Base-by-base conservation (phyloP, 2,797 vertebrate genomes). In the Pseudomugil tenellus region DNA sequence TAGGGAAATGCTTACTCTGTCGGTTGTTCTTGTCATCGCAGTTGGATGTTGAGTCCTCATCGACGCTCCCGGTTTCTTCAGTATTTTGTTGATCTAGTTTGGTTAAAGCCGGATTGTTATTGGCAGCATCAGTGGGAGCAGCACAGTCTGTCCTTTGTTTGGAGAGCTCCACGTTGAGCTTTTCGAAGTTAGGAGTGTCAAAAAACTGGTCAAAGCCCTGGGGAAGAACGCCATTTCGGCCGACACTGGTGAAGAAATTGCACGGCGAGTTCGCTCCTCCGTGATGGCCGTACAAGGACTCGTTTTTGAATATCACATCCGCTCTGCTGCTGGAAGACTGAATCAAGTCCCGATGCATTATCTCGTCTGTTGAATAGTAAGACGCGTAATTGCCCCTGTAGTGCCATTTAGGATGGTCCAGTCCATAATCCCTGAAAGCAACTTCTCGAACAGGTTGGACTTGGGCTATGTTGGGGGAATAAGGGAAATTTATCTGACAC, bases 141-240 rank as follows among this genome's bases (percentile, higher is more conserved):
- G 89, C 87, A 79, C 95, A 78, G 94, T 93, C 95, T 95, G 85
- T 96, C 97, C 83, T 92, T 93, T 39, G 94, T 81, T 51, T 94
- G 95, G 74, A 96, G 95, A 56, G 92, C 84, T 58, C 94, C 1
- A 74, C 32, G 80, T 79, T 53, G n/a, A n/a, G 79, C 83, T 95
- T 76, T 98, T 96, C 59, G 92, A 82, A 84, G 89, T 98, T 98
- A 16, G 98, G 96, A 4, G 96, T 96, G 92, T 99, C 98, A 93
- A 99, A 98, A 90, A 99, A 99, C 90, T 98, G 98, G 87, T 99
- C 97, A 85, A 99, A 99, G 63, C 96, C 97, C 92, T 99, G 97
- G 0, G 97, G 97, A 72, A 99, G 93, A 69, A 99, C 97, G 67
- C 98, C 97, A 93, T 98, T 99, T 85, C 97, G 93, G 61, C 97